Conservation (phyloP, 2,797 vertebrate species). For the Neomorphus geoffroyi region DNA sequence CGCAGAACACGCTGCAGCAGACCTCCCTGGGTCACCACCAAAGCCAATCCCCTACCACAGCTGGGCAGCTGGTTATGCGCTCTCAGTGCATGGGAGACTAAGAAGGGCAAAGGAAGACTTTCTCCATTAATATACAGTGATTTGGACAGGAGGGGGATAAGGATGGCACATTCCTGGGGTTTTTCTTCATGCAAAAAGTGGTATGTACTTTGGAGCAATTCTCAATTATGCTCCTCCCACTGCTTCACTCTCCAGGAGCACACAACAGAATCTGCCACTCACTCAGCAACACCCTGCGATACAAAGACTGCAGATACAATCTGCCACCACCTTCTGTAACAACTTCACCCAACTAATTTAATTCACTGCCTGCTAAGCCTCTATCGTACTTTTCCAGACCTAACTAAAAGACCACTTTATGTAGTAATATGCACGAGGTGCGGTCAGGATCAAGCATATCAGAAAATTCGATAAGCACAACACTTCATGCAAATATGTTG, state of each 20-base stretch:
- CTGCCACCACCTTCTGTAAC: not conserved
- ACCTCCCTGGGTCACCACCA: not conserved
- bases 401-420: not conserved
- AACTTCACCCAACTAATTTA: not conserved
- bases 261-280: slow-evolving; percentile 1
- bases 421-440: not conserved
- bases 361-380: not conserved
- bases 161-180: not conserved
- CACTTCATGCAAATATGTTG: not conserved
- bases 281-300: not conserved
- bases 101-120: not conserved
- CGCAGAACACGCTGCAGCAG: not conserved
- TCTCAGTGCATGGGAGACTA: not conserved
- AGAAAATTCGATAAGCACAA: not conserved
- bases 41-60: not conserved
- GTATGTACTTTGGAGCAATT: not conserved
- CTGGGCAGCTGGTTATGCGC: not conserved
- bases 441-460: not conserved
- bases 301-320: not conserved
- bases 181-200: not conserved
- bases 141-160: not conserved
- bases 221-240: not conserved
- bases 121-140: not conserved
- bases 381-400: not conserved
- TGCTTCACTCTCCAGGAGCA: not conserved